phyloP scores from a whole-genome alignment of 2,113 vertebrate genomes.

The Sebastes schlegelii region DNA sequence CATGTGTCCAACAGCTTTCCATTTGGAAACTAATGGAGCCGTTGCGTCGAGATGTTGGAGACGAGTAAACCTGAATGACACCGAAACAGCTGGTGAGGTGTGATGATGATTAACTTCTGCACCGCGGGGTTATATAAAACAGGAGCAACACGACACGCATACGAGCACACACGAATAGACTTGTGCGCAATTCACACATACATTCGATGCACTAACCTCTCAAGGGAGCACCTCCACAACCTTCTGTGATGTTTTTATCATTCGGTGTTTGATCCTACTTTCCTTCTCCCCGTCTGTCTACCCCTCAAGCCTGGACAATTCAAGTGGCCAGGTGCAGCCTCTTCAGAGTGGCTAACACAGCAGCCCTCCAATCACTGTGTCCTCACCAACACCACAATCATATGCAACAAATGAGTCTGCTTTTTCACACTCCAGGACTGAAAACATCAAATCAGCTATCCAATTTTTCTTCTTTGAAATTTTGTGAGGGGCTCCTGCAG shows the following conservation, averaged over 20 bases:
- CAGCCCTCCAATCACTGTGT: constrained; percentile 43
- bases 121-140: constrained; percentile 19
- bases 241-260: constrained; percentile 63
- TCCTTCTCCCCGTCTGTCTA: constrained; percentile 30
- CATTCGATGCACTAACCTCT: neutral
- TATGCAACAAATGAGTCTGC: constrained; percentile 49
- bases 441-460: constrained; percentile 50
- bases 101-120: constrained; percentile 53
- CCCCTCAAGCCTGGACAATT: constrained; percentile 43
- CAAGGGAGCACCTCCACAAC: constrained; percentile 46
- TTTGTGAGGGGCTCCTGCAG: neutral
- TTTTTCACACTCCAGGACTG: constrained; percentile 43
- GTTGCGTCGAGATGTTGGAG: constrained; percentile 38
- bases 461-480: constrained; percentile 40
- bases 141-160: constrained; percentile 3
- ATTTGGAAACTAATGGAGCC: constrained; percentile 60
- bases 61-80: constrained; percentile 57
- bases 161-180: neutral
- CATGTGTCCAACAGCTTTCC: constrained; percentile 65
- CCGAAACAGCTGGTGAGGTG: constrained; percentile 60
- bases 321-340: constrained; percentile 72
- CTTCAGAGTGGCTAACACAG: constrained; percentile 58
- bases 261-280: constrained; percentile 68
- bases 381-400: constrained; percentile 49
- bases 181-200: neutral